A percentile compares a stretch with the other conserved stretches of the same genome.
Evolutionary conservation across 2,113 vertebrate genomes (phyloP).

Genomic region (Lophura nycthemera): DNA sequence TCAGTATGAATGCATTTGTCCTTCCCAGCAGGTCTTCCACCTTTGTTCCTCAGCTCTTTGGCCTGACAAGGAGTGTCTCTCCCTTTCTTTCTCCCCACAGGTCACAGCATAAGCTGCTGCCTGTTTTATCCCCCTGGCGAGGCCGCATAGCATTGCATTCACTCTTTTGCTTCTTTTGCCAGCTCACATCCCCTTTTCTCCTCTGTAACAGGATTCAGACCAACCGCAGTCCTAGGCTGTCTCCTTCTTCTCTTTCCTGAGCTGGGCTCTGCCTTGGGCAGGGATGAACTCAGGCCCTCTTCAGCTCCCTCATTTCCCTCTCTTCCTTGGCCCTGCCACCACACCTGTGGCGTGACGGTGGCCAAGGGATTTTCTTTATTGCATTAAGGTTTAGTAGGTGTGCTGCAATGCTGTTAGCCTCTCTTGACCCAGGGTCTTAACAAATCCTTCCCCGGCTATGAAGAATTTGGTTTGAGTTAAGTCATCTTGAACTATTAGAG

Average conservation of each 20-base stretch:
- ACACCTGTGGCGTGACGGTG: neutral
- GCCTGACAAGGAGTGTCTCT: neutral
- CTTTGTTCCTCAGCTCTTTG: neutral
- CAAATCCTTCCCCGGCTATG: conserved; percentile 15
- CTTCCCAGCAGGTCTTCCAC: neutral
- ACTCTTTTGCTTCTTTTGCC: neutral
- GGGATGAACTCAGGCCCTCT: rapidly evolving
- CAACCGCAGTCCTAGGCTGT: neutral
- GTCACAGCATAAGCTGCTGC: neutral
- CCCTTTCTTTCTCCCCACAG: neutral
- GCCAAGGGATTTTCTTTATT: conserved; percentile 56
- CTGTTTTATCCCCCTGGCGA: neutral
- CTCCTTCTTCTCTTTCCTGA: neutral
- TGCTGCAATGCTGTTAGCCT: conserved; percentile 16
- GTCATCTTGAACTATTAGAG: neutral
- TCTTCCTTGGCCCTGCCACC: rapidly evolving
- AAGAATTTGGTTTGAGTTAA: conserved; percentile 26
- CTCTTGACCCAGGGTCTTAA: conserved; percentile 1
- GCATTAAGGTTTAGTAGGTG: conserved; percentile 63
- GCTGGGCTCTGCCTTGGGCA: neutral
- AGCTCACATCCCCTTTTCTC: neutral
- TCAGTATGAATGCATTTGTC: neutral
- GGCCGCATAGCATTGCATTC: neutral
- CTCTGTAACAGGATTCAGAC: neutral
- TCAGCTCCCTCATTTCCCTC: rapidly evolving